phyloP scores from a whole-genome alignment of 2,797 vertebrate genomes.

The Melanotaenia parkinsoni region DNA sequence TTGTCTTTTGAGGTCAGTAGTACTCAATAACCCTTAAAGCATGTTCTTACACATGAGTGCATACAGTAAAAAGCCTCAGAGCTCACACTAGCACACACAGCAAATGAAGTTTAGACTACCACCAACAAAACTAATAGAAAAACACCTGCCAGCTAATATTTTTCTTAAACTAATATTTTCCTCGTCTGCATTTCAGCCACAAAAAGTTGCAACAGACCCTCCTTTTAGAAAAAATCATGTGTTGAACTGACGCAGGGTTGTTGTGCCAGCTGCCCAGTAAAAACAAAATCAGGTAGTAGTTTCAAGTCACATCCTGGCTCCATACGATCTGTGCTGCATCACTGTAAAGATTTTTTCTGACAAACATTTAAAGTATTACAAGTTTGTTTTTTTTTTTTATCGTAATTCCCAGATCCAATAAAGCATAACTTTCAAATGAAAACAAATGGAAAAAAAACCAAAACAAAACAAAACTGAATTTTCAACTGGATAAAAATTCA shows the following conservation, averaged over 20 bases:
- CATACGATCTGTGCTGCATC: too few relatives aligned
- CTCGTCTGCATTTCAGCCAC: not conserved
- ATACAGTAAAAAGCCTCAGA: not conserved
- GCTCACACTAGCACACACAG: not conserved
- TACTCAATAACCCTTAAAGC: not conserved
- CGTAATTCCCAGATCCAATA: not conserved
- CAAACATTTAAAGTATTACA: not conserved
- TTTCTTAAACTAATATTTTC: not conserved
- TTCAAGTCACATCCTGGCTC: too few relatives aligned
- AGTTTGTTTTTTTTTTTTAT: not conserved
- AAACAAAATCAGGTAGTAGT: too few relatives aligned
- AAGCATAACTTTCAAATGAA: not conserved
- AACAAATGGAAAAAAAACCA: not conserved
- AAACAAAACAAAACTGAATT: not conserved
- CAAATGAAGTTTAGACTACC: not conserved
- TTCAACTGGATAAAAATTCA: not conserved
- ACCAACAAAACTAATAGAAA: not conserved
- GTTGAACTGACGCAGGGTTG: conserved; percentile 9
- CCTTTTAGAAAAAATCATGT: not conserved
- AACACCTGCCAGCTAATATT: not conserved
- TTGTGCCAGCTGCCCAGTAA: not conserved
- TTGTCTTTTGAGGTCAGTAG: not conserved
- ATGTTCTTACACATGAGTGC: not conserved
- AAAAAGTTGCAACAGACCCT: not conserved
- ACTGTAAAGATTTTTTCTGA: not conserved